Evolutionary conservation across 2,888 invertebrate species (phyloP).

Genomic region (Petrophora chlorosata): DNA sequence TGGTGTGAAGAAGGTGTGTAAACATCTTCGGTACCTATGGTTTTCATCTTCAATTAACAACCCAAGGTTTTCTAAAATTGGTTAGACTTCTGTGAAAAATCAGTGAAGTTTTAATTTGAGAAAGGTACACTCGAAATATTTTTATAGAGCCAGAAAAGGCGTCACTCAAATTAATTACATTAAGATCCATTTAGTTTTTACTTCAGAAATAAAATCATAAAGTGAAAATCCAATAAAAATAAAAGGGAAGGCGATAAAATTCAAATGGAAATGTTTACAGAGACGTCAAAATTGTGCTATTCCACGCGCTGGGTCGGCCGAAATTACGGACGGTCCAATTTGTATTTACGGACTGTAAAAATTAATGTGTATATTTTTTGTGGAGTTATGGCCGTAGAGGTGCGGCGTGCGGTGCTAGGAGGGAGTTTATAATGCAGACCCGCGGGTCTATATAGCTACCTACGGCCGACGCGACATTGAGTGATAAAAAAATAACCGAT

Average conservation of each 20-base stretch:
- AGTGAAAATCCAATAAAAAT: conserved; percentile 54
- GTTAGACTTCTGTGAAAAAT: too few relatives aligned
- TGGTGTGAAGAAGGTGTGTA: too few relatives aligned
- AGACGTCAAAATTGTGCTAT: conserved; percentile 49
- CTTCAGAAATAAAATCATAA: conserved; percentile 32
- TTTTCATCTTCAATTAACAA: too few relatives aligned
- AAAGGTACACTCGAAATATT: not conserved
- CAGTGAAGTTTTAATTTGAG: too few relatives aligned
- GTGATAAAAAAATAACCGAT: conserved; percentile 22
- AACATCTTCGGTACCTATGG: too few relatives aligned
- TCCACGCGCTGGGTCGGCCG: conserved; percentile 30
- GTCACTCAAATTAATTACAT: too few relatives aligned
- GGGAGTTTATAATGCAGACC: conserved; percentile 17
- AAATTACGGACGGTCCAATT: conserved; percentile 49
- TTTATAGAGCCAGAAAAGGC: too few relatives aligned
- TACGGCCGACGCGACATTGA: conserved; percentile 10
- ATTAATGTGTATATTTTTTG: conserved; percentile 45
- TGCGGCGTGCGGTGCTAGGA: conserved; percentile 18
- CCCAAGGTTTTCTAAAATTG: too few relatives aligned
- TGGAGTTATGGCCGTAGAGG: conserved; percentile 31
- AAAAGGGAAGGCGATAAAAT: conserved; percentile 56
- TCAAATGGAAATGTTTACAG: conserved; percentile 56
- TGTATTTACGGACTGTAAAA: conserved; percentile 51
- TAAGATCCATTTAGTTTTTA: too few relatives aligned
- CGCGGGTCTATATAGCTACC: too few relatives aligned